Conservation (phyloP, 2,888 invertebrate species). For the Leucophenga maculata region DNA sequence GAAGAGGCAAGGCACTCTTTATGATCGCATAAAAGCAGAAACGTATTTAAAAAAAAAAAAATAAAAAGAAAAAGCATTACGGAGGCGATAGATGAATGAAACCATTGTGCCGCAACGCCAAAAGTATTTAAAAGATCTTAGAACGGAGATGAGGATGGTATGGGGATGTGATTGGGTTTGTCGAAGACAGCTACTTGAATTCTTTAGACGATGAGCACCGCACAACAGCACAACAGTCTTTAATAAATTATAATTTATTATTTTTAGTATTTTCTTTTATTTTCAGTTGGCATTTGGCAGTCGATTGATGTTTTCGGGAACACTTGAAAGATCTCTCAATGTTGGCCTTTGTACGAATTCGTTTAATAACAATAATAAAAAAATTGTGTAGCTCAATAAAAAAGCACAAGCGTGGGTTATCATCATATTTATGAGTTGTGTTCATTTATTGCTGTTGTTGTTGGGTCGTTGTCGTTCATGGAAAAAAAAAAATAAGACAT, state of each 20-base stretch:
- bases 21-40: neutral
- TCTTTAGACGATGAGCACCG: conserved; percentile 26
- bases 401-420: conserved; percentile 20
- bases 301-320: conserved; percentile 5
- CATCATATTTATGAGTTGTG: conserved; percentile 23
- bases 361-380: conserved; percentile 26
- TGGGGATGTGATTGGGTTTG: neutral
- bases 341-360: conserved; percentile 3
- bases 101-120: conserved; percentile 17
- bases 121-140: neutral
- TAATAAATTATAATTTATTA: conserved; percentile 64
- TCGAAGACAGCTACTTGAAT: conserved; percentile 19
- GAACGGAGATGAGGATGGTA: neutral
- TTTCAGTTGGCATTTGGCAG: conserved; percentile 20
- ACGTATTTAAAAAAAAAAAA: neutral
- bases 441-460: conserved; percentile 13
- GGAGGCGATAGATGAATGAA: conserved; percentile 13
- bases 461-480: conserved; percentile 5
- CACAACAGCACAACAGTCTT: conserved; percentile 35
- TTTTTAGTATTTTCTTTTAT: conserved; percentile 46
- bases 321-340: conserved; percentile 15
- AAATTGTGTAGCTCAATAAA: conserved; percentile 21
- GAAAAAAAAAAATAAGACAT: neutral
- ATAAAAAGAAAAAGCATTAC: neutral
- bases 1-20: neutral